These are phyloP conservation scores for Desoria tigrina DNA, from an alignment of 2,888 invertebrate species.

Conservation along the genomic window DNA sequence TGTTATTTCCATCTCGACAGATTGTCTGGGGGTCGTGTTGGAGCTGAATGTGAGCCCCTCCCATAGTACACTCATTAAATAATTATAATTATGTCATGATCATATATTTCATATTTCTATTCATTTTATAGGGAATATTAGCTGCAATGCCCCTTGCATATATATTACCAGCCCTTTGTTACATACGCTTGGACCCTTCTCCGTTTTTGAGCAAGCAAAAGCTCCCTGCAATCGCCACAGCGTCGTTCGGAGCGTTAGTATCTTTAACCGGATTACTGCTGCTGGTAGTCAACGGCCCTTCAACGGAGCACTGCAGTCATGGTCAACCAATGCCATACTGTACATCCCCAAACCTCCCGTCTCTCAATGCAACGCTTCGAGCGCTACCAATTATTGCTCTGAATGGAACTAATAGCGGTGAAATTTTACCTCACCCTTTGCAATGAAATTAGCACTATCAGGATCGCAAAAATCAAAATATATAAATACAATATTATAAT, in stretches of 20 bases:
- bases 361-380: conserved; percentile 13
- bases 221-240: conserved; percentile 70
- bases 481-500: no score
- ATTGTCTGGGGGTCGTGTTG: conserved; percentile 78
- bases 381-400: neutral
- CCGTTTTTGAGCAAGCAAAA: conserved; percentile 68
- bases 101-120: conserved; percentile 2
- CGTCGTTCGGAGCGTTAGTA: conserved; percentile 68
- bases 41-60: conserved; percentile 74
- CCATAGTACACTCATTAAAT: neutral
- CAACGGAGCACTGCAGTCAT: conserved; percentile 65
- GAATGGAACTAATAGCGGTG: conserved; percentile 6
- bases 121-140: conserved; percentile 68
- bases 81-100: neutral
- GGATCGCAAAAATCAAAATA: no score
- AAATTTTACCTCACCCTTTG: neutral
- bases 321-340: conserved; percentile 57
- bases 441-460: neutral
- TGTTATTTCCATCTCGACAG: conserved; percentile 75
- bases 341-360: neutral
- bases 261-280: conserved; percentile 65
- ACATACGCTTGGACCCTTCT: conserved; percentile 73
- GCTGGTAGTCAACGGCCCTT: conserved; percentile 59
- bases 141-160: conserved; percentile 82
- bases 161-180: conserved; percentile 76